Evolutionary conservation across 35 echinoderm and acorn worm genomes (phyloP).

Genomic region (Ptychodera flava): DNA sequence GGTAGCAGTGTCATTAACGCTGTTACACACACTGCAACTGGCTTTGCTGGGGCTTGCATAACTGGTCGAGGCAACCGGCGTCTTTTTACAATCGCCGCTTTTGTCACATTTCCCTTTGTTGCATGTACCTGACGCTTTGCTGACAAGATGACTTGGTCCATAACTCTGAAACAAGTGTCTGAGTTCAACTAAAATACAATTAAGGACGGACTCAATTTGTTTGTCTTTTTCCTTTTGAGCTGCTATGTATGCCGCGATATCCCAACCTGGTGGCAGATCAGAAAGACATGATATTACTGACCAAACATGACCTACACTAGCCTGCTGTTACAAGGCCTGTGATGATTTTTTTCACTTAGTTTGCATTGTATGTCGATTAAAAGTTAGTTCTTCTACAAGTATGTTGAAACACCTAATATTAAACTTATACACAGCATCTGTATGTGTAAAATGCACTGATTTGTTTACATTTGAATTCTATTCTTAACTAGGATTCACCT

Average conservation of each 20-base stretch:
- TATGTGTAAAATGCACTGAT: no score
- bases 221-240: slow-evolving; percentile 21
- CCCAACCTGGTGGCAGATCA: not conserved
- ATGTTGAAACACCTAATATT: no score
- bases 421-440: no score
- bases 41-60: not conserved
- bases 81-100: not conserved
- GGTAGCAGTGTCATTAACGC: not conserved
- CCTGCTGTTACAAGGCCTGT: no score
- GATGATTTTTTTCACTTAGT: no score
- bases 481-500: no score
- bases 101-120: not conserved
- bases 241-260: slow-evolving; percentile 7
- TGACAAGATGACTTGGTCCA: not conserved
- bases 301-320: no score
- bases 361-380: no score
- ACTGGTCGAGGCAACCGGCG: not conserved
- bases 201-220: slow-evolving; percentile 7
- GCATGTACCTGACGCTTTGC: no score
- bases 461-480: no score
- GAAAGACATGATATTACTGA: not conserved
- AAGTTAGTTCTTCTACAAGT: not conserved
- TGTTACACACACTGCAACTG: not conserved
- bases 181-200: not conserved
- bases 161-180: not conserved